A percentile compares a stretch with the other conserved stretches of the same genome.
phyloP scores from a whole-genome alignment of 2,797 vertebrate species.

The Streptopelia turtur region DNA sequence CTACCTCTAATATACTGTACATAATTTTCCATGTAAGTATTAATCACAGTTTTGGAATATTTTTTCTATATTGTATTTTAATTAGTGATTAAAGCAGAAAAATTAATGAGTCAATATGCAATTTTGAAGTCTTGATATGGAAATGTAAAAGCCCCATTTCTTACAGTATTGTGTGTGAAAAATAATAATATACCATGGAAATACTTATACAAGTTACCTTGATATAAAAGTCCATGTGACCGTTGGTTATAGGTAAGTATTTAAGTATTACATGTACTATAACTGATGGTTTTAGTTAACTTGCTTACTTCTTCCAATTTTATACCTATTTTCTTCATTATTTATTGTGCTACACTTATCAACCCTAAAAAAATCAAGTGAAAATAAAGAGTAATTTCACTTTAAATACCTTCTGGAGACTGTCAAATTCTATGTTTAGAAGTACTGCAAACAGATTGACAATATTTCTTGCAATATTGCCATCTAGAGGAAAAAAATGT shows the following conservation, averaged over 20 bases:
- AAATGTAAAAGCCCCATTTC: neutral
- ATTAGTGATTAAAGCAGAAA: neutral
- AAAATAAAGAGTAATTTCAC: neutral
- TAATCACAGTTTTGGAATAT: neutral
- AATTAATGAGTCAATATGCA: neutral
- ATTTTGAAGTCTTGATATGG: neutral
- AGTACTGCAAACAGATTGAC: neutral
- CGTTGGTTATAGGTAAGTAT: neutral
- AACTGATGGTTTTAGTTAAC: neutral
- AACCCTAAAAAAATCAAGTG: neutral
- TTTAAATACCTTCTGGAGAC: slow-evolving; percentile 33
- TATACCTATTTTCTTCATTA: neutral
- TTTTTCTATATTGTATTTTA: neutral
- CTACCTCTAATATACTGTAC: neutral
- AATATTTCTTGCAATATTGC: slow-evolving; percentile 80
- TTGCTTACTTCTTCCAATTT: neutral
- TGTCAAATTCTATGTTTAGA: neutral
- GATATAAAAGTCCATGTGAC: neutral
- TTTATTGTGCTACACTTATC: neutral
- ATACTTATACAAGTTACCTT: neutral
- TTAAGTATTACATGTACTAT: neutral
- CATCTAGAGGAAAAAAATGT: slow-evolving; percentile 80
- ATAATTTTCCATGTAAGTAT: neutral
- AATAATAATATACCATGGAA: neutral
- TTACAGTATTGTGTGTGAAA: neutral